Conservation (phyloP, 2,888 invertebrate genomes). For the Xylota segnis region DNA sequence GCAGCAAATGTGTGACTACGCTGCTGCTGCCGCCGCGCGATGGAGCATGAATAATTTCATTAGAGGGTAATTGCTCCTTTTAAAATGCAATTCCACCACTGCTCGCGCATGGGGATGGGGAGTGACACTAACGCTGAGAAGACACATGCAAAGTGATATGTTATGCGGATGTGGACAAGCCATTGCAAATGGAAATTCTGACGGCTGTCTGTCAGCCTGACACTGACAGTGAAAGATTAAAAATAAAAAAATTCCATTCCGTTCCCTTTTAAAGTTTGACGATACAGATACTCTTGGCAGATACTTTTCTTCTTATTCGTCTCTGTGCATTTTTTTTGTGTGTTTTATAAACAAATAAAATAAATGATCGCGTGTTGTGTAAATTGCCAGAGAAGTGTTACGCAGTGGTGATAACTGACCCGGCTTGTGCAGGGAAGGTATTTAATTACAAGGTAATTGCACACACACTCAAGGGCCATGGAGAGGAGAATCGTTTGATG, state of each 20-base stretch:
- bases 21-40: slow-evolving; percentile 7
- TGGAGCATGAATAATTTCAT: slow-evolving; percentile 71
- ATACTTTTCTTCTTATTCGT: slow-evolving; percentile 16
- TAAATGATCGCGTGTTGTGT: slow-evolving; percentile 25
- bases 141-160: slow-evolving; percentile 60
- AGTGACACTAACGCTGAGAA: slow-evolving; percentile 1
- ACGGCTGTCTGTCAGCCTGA: slow-evolving; percentile 50
- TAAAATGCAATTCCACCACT: slow-evolving; percentile 58
- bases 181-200: slow-evolving; percentile 62
- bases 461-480: slow-evolving; percentile 31
- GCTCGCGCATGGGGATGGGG: neutral
- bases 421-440: slow-evolving; percentile 52
- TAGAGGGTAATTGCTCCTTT: slow-evolving; percentile 69
- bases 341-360: slow-evolving; percentile 9
- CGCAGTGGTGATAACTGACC: slow-evolving; percentile 36
- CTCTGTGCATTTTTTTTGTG: neutral
- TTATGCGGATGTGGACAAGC: slow-evolving; percentile 65
- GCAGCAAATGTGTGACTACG: slow-evolving; percentile 11
- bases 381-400: slow-evolving; percentile 30
- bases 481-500: slow-evolving; percentile 26
- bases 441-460: slow-evolving; percentile 73
- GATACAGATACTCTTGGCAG: neutral
- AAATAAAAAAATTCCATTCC: slow-evolving; percentile 7
- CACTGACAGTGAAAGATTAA: slow-evolving; percentile 42
- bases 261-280: neutral